Percentiles rank a stretch among this genome's conserved stretches.
phyloP scores from a whole-genome alignment of 2,888 invertebrate species.

The Portevinia maculata region DNA sequence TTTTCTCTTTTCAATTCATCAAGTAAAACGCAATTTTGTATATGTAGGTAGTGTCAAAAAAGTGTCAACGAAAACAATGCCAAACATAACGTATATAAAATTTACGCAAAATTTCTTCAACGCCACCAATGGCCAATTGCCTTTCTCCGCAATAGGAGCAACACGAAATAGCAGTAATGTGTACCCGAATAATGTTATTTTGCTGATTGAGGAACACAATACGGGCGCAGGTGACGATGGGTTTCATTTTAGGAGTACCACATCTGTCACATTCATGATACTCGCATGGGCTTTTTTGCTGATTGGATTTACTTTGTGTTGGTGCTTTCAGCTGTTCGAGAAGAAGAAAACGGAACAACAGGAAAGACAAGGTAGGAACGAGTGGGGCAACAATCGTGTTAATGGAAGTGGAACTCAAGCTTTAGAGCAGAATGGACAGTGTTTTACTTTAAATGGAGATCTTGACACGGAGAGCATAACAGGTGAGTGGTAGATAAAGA shows the following conservation, averaged over 20 bases:
- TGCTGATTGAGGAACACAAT: conserved; percentile 77
- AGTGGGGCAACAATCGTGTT: background rate
- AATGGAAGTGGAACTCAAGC: conserved; percentile 72
- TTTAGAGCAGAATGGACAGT: conserved; percentile 43
- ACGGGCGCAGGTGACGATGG: conserved; percentile 31
- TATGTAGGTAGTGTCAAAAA: conserved; percentile 11
- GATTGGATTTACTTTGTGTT: conserved; percentile 80
- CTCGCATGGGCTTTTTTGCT: conserved; percentile 80
- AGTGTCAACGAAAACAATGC: conserved; percentile 75
- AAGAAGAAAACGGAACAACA: conserved; percentile 47
- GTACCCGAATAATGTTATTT: conserved; percentile 76
- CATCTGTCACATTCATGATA: conserved; percentile 80
- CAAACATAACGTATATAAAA: conserved; percentile 76
- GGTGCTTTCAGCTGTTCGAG: conserved; percentile 80
- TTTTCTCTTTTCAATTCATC: background rate
- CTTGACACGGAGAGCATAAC: conserved; percentile 10
- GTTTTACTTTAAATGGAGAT: conserved; percentile 44
- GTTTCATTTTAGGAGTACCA: conserved; percentile 75
- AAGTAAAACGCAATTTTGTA: too few species aligned
- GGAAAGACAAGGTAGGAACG: background rate
- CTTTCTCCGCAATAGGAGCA: conserved; percentile 44
- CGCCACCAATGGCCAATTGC: conserved; percentile 66
- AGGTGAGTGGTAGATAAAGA: conserved; percentile 55
- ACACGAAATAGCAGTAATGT: conserved; percentile 51
- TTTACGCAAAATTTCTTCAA: conserved; percentile 66